Evolutionary conservation across 2,888 invertebrate genomes (phyloP).

Genomic region (Trachelus troglodyta): DNA sequence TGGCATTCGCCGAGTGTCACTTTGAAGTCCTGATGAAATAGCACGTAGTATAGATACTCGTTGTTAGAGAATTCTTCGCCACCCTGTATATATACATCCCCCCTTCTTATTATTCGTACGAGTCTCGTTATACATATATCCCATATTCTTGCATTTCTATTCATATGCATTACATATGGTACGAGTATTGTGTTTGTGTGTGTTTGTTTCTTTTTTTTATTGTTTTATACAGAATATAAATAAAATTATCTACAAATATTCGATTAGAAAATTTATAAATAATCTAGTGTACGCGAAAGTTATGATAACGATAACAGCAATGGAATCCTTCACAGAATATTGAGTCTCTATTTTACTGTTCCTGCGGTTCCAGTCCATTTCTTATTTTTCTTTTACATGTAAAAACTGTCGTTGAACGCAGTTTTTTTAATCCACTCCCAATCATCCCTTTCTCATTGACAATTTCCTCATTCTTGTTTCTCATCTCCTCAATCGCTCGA

Average conservation of each 20-base stretch:
- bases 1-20: background rate
- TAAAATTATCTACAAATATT: constrained; percentile 37
- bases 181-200: constrained; percentile 3
- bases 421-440: background rate
- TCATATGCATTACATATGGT: constrained; percentile 12
- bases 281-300: constrained; percentile 28
- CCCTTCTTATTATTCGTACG: background rate
- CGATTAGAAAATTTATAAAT: constrained; percentile 29
- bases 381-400: background rate
- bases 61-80: constrained; percentile 17
- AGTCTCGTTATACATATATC: background rate
- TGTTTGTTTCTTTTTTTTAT: constrained; percentile 14
- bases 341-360: background rate
- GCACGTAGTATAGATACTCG: background rate
- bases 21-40: background rate
- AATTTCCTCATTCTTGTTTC: background rate
- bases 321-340: background rate
- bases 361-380: background rate
- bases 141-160: constrained; percentile 11
- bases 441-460: background rate
- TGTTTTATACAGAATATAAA: constrained; percentile 36
- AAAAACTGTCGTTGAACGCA: background rate
- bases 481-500: background rate
- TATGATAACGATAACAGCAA: constrained; percentile 18
- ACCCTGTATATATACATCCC: constrained; percentile 7